Base-by-base conservation (phyloP, 2,888 invertebrate species). In the Hemistola chrysoprasaria region DNA sequence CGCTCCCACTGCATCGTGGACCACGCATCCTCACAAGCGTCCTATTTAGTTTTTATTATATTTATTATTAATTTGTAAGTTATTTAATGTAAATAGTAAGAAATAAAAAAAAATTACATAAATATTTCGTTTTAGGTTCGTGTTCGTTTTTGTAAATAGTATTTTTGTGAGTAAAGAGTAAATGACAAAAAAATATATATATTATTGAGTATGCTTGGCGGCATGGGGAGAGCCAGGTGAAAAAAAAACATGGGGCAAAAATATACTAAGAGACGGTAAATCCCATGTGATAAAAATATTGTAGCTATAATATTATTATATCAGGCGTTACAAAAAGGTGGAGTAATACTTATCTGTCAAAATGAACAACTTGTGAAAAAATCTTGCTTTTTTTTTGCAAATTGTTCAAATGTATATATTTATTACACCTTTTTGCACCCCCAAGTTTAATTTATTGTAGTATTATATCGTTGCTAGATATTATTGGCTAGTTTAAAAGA, bases 31-130 rank as follows among this genome's bases (percentile, higher is more conserved):
- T 49, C 53, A 46, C 49, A 40, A 57, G 75, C 72, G 73, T 78
- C 73, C 73, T 6, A 59, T 61, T 68, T 75, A 65, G 67, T 81
- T 83, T 85, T 78, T 80, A 81, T 61, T 71, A 67, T 83, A 81
- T 85, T 81, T 83, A 83, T 83, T 76, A 62, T 81, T 82, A 78
- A 69, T 85, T 83, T 83, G 56, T 86, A 86, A 85, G 85, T 80
- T 83, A 79, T 86, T 86, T 84, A 81, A 78, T 84, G 82, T 85
- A 85, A 66, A 86, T 83, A 86, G 65, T 78, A 78, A 78, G 78
- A 73, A 71, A 71, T 76, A 57, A 66, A 70, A 68, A 70, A 71
- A 66, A 67, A 63, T 70, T 8, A 32, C 11, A 32, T 27, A 73
- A 66, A 77, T 74, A 78, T 70, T 78, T 76, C 67, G 62, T 72